phyloP scores from a whole-genome alignment of 2,888 invertebrate genomes.

The Ormia ochracea region DNA sequence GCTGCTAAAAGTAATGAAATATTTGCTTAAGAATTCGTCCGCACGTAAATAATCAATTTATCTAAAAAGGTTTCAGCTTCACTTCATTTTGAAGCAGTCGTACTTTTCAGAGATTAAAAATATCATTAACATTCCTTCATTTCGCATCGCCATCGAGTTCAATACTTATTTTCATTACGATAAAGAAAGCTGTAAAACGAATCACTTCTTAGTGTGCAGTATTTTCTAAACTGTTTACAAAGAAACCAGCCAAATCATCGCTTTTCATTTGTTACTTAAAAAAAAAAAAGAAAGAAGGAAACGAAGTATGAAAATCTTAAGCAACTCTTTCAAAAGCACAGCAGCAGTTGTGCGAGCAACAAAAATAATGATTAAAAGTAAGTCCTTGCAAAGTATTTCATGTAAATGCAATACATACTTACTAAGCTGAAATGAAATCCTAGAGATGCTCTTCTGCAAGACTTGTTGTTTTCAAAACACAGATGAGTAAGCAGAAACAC shows the following conservation, averaged over 20 bases:
- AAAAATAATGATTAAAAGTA: constrained; percentile 6
- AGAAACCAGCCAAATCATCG: constrained; percentile 47
- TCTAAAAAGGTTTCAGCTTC: constrained; percentile 30
- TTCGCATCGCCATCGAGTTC: constrained; percentile 3
- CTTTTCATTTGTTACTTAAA: constrained; percentile 10
- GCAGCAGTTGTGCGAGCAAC: neutral
- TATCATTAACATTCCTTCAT: constrained; percentile 27
- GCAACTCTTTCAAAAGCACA: constrained; percentile 16
- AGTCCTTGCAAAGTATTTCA: constrained; percentile 38
- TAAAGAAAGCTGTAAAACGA: neutral
- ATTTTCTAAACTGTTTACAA: constrained; percentile 3
- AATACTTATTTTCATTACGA: neutral
- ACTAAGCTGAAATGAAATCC: constrained; percentile 47
- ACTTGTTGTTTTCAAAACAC: neutral
- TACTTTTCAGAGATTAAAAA: constrained; percentile 9
- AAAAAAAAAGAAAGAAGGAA: no score
- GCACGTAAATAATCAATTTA: constrained; percentile 13
- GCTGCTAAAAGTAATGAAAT: neutral
- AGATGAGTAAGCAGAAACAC: neutral
- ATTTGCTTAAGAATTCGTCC: neutral
- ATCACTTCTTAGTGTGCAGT: constrained; percentile 31
- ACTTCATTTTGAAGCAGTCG: constrained; percentile 5
- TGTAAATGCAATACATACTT: constrained; percentile 27
- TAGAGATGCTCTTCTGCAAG: constrained; percentile 40
- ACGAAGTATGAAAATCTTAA: constrained; percentile 1